A percentile compares a stretch with the other conserved stretches of the same genome.
Evolutionary conservation across 2,113 vertebrate species (phyloP).

Genomic region (Pangasianodon hypophthalmus): DNA sequence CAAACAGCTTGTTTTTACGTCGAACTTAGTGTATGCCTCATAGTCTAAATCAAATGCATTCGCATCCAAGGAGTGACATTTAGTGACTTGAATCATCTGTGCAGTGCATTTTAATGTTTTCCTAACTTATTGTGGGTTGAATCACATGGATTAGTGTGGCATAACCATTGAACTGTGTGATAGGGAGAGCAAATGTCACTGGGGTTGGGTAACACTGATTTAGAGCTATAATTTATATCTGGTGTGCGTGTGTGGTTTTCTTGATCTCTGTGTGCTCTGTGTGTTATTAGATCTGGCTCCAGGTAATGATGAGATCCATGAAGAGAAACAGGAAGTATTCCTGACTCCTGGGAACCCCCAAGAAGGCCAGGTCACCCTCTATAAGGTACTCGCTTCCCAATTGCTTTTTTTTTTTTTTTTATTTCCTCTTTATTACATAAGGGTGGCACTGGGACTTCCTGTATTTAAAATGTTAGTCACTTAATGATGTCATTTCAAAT

Average conservation of each 20-base stretch:
- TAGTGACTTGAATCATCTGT: neutral
- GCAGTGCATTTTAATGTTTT: neutral
- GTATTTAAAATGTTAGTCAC: neutral
- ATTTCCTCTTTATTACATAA: neutral
- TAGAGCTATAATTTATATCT: neutral
- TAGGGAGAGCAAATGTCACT: neutral
- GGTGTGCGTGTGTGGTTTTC: neutral
- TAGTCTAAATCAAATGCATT: neutral
- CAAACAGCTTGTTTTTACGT: neutral
- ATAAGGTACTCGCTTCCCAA: slow-evolving; percentile 77
- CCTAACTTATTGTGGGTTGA: neutral
- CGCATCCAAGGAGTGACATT: neutral
- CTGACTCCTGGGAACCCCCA: slow-evolving; percentile 90
- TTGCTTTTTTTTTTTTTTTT: neutral
- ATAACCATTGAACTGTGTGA: neutral
- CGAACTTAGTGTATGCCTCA: neutral
- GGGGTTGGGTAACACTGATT: neutral
- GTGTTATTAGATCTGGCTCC: slow-evolving; percentile 86
- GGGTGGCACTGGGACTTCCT: neutral
- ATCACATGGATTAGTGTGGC: neutral
- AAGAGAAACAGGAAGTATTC: slow-evolving; percentile 91
- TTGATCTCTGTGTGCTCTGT: neutral
- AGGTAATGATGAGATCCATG: slow-evolving; percentile 93
- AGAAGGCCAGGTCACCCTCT: slow-evolving; percentile 94
- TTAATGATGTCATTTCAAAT: neutral